Evolutionary conservation across 2,113 vertebrate species (phyloP).

Genomic region (Poecile atricapillus): DNA sequence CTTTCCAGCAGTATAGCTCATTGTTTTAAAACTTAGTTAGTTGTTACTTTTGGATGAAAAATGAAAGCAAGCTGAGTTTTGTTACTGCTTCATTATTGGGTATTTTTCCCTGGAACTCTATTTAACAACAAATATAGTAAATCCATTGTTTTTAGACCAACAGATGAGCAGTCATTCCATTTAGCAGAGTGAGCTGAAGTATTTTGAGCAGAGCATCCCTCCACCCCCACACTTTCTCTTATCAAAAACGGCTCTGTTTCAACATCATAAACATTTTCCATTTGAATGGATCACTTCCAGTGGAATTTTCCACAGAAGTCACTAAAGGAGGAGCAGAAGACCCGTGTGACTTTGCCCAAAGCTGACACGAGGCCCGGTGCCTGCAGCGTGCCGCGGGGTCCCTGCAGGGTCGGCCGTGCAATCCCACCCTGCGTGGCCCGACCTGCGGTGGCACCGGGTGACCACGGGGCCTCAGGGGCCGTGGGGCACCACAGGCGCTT

Average conservation of each 20-base stretch:
- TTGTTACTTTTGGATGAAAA: constrained; percentile 37
- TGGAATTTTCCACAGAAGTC: constrained; percentile 33
- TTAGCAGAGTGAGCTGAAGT: neutral
- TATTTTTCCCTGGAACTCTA: neutral
- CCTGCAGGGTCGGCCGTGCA: rapidly evolving
- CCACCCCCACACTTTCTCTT: neutral
- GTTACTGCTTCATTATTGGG: neutral
- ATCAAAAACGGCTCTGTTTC: constrained; percentile 28
- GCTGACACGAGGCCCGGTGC: neutral
- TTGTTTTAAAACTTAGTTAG: constrained; percentile 10
- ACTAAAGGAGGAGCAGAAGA: neutral
- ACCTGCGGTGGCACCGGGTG: neutral
- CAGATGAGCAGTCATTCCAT: neutral
- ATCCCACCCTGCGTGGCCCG: neutral
- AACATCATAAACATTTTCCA: neutral
- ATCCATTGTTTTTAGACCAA: neutral
- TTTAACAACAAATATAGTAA: constrained; percentile 12
- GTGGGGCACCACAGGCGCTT: neutral
- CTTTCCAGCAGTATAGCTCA: neutral
- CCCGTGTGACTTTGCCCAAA: neutral
- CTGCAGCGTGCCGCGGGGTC: neutral
- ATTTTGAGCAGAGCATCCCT: neutral
- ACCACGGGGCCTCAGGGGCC: neutral
- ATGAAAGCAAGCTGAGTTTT: constrained; percentile 16
- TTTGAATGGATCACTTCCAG: neutral